phyloP scores from a whole-genome alignment of 2,888 invertebrate genomes.

The Taenaris catops region DNA sequence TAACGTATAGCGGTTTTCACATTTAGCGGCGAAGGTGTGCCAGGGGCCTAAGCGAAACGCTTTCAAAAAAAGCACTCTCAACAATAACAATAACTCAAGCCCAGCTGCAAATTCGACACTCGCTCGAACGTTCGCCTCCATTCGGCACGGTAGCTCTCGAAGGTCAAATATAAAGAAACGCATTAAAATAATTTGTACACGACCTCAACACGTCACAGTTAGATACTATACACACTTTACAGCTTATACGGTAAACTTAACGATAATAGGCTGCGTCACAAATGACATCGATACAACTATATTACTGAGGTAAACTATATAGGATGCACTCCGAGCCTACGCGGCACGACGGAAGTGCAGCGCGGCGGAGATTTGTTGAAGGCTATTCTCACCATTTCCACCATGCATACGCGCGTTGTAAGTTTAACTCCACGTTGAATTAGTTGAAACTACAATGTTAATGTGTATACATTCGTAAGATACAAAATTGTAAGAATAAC shows the following conservation, averaged over 20 bases:
- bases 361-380: too few relatives aligned
- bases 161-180: slow-evolving; percentile 43
- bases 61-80: slow-evolving; percentile 40
- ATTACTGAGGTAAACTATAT: slow-evolving; percentile 75
- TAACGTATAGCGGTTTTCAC: too few relatives aligned
- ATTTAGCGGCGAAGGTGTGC: too few relatives aligned
- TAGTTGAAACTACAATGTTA: too few relatives aligned
- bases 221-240: slow-evolving; percentile 64
- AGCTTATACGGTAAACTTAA: slow-evolving; percentile 70
- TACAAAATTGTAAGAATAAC: too few relatives aligned
- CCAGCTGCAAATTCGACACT: slow-evolving; percentile 37
- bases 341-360: slow-evolving; percentile 1
- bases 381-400: too few relatives aligned
- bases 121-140: slow-evolving; percentile 25
- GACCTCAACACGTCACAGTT: slow-evolving; percentile 46
- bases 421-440: too few relatives aligned
- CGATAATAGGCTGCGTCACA: slow-evolving; percentile 76
- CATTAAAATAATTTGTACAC: slow-evolving; percentile 69
- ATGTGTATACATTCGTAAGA: too few relatives aligned
- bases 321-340: slow-evolving; percentile 42
- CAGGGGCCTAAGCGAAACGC: slow-evolving; percentile 35
- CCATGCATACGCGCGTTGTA: too few relatives aligned
- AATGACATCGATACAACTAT: slow-evolving; percentile 71
- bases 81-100: slow-evolving; percentile 41
- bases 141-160: slow-evolving; percentile 24